These are phyloP conservation scores for Varanus salvator DNA, from an alignment of 2,113 vertebrate species.

Conservation along the genomic window DNA sequence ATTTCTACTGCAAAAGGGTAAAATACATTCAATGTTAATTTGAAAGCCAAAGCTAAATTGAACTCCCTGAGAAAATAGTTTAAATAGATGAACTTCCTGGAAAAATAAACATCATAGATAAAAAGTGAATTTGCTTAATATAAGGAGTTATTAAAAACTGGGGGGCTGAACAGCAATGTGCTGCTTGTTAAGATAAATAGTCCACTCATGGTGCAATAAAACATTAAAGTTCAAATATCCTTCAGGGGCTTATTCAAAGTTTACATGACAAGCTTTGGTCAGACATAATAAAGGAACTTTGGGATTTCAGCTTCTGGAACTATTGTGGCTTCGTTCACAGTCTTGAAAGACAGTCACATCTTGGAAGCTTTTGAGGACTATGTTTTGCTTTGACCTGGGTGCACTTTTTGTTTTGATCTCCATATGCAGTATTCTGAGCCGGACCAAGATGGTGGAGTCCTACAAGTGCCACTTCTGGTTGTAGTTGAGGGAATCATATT, in stretches of 20 bases:
- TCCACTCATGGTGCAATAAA: slow-evolving; percentile 56
- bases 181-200: slow-evolving; percentile 60
- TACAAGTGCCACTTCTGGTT: not conserved
- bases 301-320: slow-evolving; percentile 5
- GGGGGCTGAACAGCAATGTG: slow-evolving; percentile 37
- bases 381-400: not conserved
- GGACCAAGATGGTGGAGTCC: not conserved
- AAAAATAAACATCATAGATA: slow-evolving; percentile 67
- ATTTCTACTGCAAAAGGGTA: slow-evolving; percentile 67
- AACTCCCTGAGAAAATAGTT: slow-evolving; percentile 65
- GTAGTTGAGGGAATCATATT: not conserved
- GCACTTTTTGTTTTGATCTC: not conserved
- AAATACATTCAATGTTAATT: slow-evolving; percentile 67
- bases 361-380: not conserved
- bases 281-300: not conserved
- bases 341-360: slow-evolving; percentile 19
- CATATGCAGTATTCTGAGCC: not conserved
- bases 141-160: slow-evolving; percentile 64
- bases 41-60: slow-evolving; percentile 69
- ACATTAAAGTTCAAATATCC: slow-evolving; percentile 42
- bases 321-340: slow-evolving; percentile 34
- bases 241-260: slow-evolving; percentile 53
- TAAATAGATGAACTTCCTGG: slow-evolving; percentile 69
- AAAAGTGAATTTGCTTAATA: slow-evolving; percentile 70
- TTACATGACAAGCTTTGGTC: slow-evolving; percentile 45